These are phyloP conservation scores for Tauraco hartlaubi DNA, from an alignment of 2,797 vertebrate species.

Conservation along the genomic window DNA sequence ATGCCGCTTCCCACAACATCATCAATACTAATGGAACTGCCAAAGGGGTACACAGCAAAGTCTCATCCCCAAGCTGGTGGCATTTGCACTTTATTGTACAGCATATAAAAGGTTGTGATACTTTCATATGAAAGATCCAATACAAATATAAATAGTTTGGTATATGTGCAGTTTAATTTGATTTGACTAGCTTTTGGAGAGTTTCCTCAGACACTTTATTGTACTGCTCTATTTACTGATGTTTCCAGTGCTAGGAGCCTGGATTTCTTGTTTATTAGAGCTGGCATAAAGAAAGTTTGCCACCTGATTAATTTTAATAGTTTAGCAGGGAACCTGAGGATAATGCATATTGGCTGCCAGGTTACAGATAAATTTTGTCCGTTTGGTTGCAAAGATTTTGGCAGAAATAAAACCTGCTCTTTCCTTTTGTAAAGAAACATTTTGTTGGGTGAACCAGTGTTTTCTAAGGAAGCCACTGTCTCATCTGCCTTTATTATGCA, in stretches of 20 bases:
- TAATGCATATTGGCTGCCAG: constrained; percentile 70
- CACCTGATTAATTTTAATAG: constrained; percentile 82
- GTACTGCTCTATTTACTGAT: constrained; percentile 60
- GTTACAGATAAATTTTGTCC: constrained; percentile 69
- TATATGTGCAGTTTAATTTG: constrained; percentile 9
- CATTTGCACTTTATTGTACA: background rate
- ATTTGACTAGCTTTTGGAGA: constrained; percentile 50
- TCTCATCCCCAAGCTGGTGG: background rate
- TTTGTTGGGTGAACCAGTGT: background rate
- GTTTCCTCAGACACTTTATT: constrained; percentile 50
- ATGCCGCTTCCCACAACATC: background rate
- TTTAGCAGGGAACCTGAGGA: constrained; percentile 72
- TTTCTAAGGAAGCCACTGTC: background rate
- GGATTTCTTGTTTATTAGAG: constrained; percentile 76
- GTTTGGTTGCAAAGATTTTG: constrained; percentile 66
- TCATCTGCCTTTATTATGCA: constrained; percentile 28
- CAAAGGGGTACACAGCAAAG: background rate
- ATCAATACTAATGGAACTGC: background rate
- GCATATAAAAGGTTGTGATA: background rate
- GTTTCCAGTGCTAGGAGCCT: constrained; percentile 45
- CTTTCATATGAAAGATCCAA: background rate
- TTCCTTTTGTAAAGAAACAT: constrained; percentile 14
- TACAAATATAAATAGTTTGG: constrained; percentile 33
- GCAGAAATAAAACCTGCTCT: constrained; percentile 70
- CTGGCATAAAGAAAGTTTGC: constrained; percentile 76